A percentile compares a stretch with the other conserved stretches of the same genome.
Conservation (phyloP, 2,797 vertebrate species). For the Bryconaethiops microstoma region DNA sequence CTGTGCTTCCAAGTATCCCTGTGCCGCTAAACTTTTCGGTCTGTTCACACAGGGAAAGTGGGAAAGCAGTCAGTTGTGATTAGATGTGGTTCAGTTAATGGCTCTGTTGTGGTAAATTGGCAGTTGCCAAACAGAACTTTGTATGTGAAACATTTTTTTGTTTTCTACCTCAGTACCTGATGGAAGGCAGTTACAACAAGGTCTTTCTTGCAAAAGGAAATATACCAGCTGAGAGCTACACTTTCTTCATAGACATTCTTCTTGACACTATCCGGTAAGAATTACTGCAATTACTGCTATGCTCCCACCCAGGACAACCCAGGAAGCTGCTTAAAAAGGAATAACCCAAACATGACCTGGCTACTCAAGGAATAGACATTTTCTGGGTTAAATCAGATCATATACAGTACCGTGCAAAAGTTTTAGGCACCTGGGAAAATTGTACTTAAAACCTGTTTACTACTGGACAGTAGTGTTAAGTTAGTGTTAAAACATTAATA, state of each 20-base stretch:
- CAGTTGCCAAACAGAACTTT: neutral
- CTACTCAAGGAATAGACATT: too few species aligned
- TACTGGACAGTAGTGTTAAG: too few species aligned
- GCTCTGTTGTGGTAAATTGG: neutral
- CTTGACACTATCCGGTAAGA: conserved; percentile 93
- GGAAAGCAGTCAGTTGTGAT: neutral
- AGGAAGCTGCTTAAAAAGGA: too few species aligned
- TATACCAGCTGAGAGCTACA: conserved; percentile 95
- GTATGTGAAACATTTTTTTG: conserved; percentile 8
- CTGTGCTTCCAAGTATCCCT: too few species aligned
- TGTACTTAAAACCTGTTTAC: too few species aligned
- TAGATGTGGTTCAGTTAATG: neutral
- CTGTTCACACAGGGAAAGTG: too few species aligned
- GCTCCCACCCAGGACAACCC: too few species aligned
- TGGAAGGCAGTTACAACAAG: conserved; percentile 98
- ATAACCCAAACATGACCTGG: too few species aligned
- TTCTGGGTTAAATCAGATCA: neutral
- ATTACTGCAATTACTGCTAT: neutral
- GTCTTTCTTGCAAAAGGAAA: conserved; percentile 97
- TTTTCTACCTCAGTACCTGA: conserved; percentile 83
- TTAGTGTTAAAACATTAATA: too few species aligned
- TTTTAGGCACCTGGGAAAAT: too few species aligned
- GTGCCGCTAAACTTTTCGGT: too few species aligned
- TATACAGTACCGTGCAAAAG: too few species aligned
- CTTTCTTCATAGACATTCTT: conserved; percentile 96